Evolutionary conservation across 1,140 invertebrate genomes (phyloP).

Genomic region (Dinothrombium tinctorium): DNA sequence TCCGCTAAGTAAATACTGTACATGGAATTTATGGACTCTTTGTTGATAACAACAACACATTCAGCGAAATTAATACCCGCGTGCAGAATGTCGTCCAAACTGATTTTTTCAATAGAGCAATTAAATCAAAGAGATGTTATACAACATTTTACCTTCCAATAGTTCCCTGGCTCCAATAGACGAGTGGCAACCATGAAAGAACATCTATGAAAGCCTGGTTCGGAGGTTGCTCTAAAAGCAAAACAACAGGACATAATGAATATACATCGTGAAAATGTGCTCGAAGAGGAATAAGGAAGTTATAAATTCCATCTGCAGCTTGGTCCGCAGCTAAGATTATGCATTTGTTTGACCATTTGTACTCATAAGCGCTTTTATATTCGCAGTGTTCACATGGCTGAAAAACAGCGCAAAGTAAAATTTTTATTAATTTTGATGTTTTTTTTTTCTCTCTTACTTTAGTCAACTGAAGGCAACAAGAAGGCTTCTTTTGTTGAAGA

Average conservation of each 20-base stretch:
- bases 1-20: too few species aligned
- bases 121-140: too few species aligned
- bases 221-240: conserved; percentile 30
- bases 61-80: too few species aligned
- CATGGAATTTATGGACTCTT: too few species aligned
- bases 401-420: background rate
- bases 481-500: conserved; percentile 76
- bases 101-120: too few species aligned
- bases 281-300: conserved; percentile 87
- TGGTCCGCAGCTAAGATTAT: conserved; percentile 91
- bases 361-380: conserved; percentile 76
- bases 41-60: too few species aligned
- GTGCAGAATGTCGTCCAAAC: too few species aligned
- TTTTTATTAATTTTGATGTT: background rate
- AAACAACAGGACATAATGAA: conserved; percentile 64
- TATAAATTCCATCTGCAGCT: conserved; percentile 89
- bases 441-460: conserved; percentile 37
- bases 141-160: too few species aligned
- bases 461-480: conserved; percentile 82
- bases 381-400: conserved; percentile 58
- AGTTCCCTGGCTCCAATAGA: conserved; percentile 87
- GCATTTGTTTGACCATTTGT: conserved; percentile 90
- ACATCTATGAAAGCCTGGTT: conserved; percentile 84
- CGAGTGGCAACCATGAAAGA: conserved; percentile 82
- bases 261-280: conserved; percentile 75